Percentiles rank a stretch among this genome's conserved stretches.
These are phyloP conservation scores for Chitala chitala DNA, from an alignment of 2,113 vertebrate species.

Conservation along the genomic window DNA sequence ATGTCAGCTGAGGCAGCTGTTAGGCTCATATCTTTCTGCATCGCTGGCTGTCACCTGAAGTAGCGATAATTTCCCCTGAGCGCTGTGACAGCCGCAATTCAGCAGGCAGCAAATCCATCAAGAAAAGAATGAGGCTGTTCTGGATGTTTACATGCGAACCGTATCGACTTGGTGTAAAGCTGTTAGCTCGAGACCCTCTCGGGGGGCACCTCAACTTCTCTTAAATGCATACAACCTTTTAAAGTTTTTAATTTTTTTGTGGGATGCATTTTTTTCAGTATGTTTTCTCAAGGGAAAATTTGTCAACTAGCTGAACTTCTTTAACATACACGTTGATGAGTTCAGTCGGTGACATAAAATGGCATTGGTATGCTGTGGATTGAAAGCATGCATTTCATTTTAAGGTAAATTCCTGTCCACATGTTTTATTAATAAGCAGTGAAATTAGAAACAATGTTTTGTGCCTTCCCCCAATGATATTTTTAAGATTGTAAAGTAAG, in stretches of 20 bases:
- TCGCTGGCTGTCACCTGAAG: constrained; percentile 38
- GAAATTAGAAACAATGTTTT: too few relatives aligned
- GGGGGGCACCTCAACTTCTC: not conserved
- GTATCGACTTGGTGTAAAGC: not conserved
- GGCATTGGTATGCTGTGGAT: not conserved
- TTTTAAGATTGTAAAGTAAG: too few relatives aligned
- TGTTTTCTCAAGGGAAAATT: not conserved
- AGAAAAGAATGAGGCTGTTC: constrained; percentile 8
- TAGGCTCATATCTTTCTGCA: constrained; percentile 29
- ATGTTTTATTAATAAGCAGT: too few relatives aligned
- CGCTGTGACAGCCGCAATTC: constrained; percentile 19
- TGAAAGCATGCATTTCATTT: not conserved
- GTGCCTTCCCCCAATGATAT: too few relatives aligned
- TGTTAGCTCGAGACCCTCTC: not conserved
- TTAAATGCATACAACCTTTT: not conserved
- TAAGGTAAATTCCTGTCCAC: too few relatives aligned
- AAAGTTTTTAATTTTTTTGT: not conserved
- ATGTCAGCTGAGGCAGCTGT: constrained; percentile 37
- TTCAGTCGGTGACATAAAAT: not conserved
- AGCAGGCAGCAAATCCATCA: constrained; percentile 27
- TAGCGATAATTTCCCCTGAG: constrained; percentile 45
- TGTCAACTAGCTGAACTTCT: not conserved
- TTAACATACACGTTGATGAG: not conserved
- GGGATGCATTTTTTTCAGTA: not conserved
- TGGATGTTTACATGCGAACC: not conserved